Evolutionary conservation across 2,113 vertebrate species (phyloP).

Genomic region (Antennarius striatus): DNA sequence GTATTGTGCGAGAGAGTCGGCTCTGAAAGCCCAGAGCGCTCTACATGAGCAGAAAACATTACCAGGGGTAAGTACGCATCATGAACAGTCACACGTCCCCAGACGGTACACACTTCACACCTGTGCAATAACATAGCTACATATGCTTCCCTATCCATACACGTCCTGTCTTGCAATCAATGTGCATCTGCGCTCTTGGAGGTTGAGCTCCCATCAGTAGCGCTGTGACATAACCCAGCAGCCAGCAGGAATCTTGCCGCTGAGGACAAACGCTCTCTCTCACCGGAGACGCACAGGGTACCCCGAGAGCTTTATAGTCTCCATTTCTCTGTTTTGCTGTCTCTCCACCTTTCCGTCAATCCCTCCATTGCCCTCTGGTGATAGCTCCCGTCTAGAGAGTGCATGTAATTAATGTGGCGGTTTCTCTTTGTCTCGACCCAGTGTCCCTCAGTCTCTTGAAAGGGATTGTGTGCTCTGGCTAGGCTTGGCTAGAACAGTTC

Average conservation of each 20-base stretch:
- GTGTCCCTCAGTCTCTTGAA: conserved; percentile 62
- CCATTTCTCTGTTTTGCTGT: conserved; percentile 56
- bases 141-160: conserved; percentile 4
- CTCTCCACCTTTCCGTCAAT: conserved; percentile 47
- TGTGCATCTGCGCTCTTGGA: conserved; percentile 38
- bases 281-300: conserved; percentile 50
- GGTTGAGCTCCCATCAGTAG: conserved; percentile 66
- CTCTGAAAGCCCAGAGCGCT: conserved; percentile 92
- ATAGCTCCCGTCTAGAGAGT: conserved; percentile 68
- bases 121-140: background rate
- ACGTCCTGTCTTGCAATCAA: conserved; percentile 23
- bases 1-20: conserved; percentile 90
- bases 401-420: conserved; percentile 76
- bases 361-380: conserved; percentile 58
- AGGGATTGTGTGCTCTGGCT: conserved; percentile 58
- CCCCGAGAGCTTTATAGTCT: conserved; percentile 61
- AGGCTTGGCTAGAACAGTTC: conserved; percentile 49
- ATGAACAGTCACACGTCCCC: conserved; percentile 19
- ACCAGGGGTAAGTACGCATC: conserved; percentile 84
- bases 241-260: conserved; percentile 68
- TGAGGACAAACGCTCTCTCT: conserved; percentile 69
- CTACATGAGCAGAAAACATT: conserved; percentile 93
- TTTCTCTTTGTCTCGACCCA: conserved; percentile 73
- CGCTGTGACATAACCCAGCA: conserved; percentile 69
- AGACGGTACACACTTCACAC: conserved; percentile 28